A percentile compares a stretch with the other conserved stretches of the same genome.
Evolutionary conservation across 1,140 invertebrate species (phyloP).

Genomic region (Heterodera carotae): DNA sequence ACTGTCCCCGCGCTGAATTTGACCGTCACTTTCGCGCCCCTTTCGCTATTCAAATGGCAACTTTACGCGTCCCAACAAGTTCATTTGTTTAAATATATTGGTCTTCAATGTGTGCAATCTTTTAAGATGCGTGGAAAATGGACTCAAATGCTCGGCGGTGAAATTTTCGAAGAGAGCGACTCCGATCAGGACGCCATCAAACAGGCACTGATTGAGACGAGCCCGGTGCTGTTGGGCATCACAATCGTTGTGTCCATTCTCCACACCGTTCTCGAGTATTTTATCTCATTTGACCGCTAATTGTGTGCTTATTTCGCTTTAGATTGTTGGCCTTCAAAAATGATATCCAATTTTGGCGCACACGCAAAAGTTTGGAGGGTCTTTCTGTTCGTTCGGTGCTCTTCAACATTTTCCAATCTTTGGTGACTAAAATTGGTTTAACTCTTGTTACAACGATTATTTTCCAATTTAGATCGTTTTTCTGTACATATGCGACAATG

Average conservation of each 20-base stretch:
- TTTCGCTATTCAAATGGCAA: slow-evolving; percentile 96
- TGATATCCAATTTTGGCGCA: slow-evolving; percentile 99
- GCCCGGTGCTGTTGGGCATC: slow-evolving; percentile 84
- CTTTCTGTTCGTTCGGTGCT: slow-evolving; percentile 97
- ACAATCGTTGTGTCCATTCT: slow-evolving; percentile 90
- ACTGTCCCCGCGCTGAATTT: slow-evolving; percentile 72
- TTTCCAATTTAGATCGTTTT: slow-evolving; percentile 76
- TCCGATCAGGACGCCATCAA: slow-evolving; percentile 95
- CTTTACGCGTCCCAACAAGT: slow-evolving; percentile 81
- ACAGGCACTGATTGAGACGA: slow-evolving; percentile 93
- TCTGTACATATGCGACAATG: slow-evolving; percentile 91
- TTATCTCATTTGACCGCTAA: neutral
- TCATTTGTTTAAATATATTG: neutral
- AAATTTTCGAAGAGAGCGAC: slow-evolving; percentile 74
- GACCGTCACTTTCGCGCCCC: slow-evolving; percentile 84
- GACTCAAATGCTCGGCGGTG: slow-evolving; percentile 69
- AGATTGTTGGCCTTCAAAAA: slow-evolving; percentile 95
- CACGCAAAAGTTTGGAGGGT: slow-evolving; percentile 91
- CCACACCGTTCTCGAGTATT: slow-evolving; percentile 88
- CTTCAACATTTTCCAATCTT: slow-evolving; percentile 94
- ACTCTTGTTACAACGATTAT: neutral
- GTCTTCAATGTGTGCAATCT: neutral
- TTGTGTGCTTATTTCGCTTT: neutral
- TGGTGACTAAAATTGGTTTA: slow-evolving; percentile 66
- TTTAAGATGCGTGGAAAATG: slow-evolving; percentile 69